phyloP scores from a whole-genome alignment of 2,888 invertebrate genomes.

The Pterostichus madidus region DNA sequence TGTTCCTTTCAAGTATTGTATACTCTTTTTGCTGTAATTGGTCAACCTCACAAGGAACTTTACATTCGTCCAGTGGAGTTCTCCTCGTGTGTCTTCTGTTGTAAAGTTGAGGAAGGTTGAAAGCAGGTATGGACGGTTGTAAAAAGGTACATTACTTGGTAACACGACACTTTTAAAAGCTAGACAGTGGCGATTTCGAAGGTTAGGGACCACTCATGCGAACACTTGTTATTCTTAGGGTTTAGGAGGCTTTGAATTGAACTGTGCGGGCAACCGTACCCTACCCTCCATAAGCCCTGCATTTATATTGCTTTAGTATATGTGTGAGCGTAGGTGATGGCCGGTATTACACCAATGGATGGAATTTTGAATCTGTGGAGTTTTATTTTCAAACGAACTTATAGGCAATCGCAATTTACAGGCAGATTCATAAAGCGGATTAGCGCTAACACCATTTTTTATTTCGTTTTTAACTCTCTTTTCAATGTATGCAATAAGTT shows the following conservation, averaged over 20 bases:
- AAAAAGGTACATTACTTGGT: constrained; percentile 65
- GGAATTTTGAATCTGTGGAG: constrained; percentile 14
- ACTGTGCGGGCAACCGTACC: constrained; percentile 46
- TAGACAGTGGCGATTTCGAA: constrained; percentile 65
- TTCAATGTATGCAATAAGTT: no score
- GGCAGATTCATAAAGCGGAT: no score
- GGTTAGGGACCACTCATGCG: constrained; percentile 65
- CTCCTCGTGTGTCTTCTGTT: neutral
- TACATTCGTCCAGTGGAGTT: constrained; percentile 26
- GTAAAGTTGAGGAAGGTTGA: neutral
- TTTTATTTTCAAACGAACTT: neutral
- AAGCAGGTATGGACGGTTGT: constrained; percentile 24
- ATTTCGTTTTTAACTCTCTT: no score
- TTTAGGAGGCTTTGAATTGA: constrained; percentile 63
- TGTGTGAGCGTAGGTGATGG: constrained; percentile 28
- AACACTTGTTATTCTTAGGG: constrained; percentile 66
- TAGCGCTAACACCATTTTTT: no score
- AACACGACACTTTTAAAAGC: constrained; percentile 66
- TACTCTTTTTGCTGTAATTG: constrained; percentile 65
- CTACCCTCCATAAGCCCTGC: constrained; percentile 39
- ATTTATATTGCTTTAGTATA: constrained; percentile 64
- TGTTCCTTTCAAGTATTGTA: constrained; percentile 66
- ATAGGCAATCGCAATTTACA: no score
- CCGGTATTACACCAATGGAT: constrained; percentile 31
- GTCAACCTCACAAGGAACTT: constrained; percentile 62